Base-by-base conservation (phyloP, 2,797 vertebrate species). In the Takifugu rubripes region DNA sequence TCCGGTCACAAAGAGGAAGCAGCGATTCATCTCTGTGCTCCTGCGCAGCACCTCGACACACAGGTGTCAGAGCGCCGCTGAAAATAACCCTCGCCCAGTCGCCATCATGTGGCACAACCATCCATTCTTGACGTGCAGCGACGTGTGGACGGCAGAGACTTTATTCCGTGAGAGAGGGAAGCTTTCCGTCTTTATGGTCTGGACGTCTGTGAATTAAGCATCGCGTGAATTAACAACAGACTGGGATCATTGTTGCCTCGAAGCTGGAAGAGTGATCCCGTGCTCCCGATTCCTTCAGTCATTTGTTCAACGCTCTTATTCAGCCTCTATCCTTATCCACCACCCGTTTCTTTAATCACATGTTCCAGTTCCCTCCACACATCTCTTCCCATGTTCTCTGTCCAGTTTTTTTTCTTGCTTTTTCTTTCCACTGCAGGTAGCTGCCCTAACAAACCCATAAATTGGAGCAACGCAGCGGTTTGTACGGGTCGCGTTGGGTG, bases 401-500 rank as follows among this genome's bases (percentile, higher is more conserved):
- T 66, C 62, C 66, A 73, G 65, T 60, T 62, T 73, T 60, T 52
- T 57, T 47, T 77, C 67, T 61, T 55, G 33, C 54, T 55, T 52
- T 60, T 56, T 72, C 56, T 45, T 51, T 59, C 64, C 70, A 72
- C 59, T 49, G 51, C 64, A 72, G 74, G 81, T 71, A 74, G 89
- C 86, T 89, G 83, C 70, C 83, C 84, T 94, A 93, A 94, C 83
- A 89, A 93, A 92, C 82, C 85, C 89, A 90, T 88, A 88, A 91
- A 90, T 91, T 91, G 82, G 78, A 89, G 86, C 89, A 88, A 87
- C 88, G 89, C 87, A 78, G 88, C 90, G 68, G 85, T 82, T 90
- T 84, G 81, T 89, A 92, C 88, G 89, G 88, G 90, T 89, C 78
- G 74, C 69, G 70, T 82, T 76, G 71, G 84, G 88, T 79, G 74